Base-by-base conservation (phyloP, 2,113 vertebrate genomes). In the Todiramphus chloris region DNA sequence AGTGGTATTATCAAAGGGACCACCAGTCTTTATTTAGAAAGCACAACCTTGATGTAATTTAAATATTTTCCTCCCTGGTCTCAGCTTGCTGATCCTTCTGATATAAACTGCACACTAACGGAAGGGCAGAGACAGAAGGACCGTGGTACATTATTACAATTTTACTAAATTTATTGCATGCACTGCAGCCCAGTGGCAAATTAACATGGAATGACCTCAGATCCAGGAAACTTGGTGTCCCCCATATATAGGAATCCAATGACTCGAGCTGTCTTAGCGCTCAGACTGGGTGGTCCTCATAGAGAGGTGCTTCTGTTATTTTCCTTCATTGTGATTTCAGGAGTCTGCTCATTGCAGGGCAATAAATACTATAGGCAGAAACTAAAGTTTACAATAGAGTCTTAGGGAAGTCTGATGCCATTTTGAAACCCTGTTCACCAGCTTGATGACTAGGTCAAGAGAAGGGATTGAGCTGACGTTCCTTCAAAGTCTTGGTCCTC, bases 11-110 rank as follows among this genome's bases (percentile, higher is more conserved):
- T 39, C 94, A 95, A 89, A 96, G 92, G 86, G 68, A 70, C 82
- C 51, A 78, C 48, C 21, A 75, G 82, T 56, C 69, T 96, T 96
- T 93, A 87, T 94, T 92, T 92, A 91, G 87, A 80, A 90, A 91
- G 33, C 37, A 60, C 73, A 96, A 6, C 35, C 78, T 78, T 89
- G 33, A 33, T 84, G 66, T 83, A 79, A 85, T 95, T 94, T 76
- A 94, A 94, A 78, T 51, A 55, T 14, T 83, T 87, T 80, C 41
- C 27, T 89, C 76, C 27, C 31, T 4, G 5, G 58, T 41, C 70
- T 80, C 41, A 74, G 10, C 39, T 87, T 94, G 48, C 73, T 87
- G 48, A 87, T 91, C 58, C n/a, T 79, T 94, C 77, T 46, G 69
- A 46, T 82, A 53, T 46, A 79, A 89, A 46, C 53, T 35, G 20